phyloP scores from a whole-genome alignment of 2,797 vertebrate genomes.

The Podarcis siculus region DNA sequence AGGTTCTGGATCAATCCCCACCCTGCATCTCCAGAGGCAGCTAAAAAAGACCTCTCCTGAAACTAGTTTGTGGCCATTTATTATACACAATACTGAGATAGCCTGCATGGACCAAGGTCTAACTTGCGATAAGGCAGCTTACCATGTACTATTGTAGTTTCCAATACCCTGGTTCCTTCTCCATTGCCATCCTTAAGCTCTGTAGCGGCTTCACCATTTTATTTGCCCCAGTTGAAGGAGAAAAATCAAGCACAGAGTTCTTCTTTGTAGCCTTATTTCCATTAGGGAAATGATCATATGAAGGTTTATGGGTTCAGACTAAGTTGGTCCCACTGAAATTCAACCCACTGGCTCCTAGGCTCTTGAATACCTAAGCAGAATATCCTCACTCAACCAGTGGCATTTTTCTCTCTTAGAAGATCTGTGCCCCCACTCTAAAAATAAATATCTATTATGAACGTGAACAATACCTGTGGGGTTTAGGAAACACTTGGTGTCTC shows the following conservation, averaged over 20 bases:
- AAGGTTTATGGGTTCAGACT: constrained; percentile 52
- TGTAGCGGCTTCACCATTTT: not conserved
- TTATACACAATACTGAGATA: not conserved
- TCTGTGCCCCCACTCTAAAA: constrained; percentile 13
- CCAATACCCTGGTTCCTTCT: not conserved
- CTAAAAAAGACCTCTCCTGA: not conserved
- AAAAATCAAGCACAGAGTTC: not conserved
- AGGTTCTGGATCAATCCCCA: not conserved
- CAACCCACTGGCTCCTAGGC: constrained; percentile 52
- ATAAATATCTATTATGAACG: constrained; percentile 70
- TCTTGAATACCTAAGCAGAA: constrained; percentile 57
- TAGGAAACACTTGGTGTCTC: constrained; percentile 69
- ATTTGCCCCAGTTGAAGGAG: not conserved
- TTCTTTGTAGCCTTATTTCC: constrained; percentile 58
- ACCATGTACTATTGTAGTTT: not conserved
- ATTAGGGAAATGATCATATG: constrained; percentile 50
- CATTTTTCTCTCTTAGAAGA: not conserved
- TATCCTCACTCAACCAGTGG: constrained; percentile 63
- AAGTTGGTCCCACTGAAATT: too few species aligned
- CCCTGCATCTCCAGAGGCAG: not conserved
- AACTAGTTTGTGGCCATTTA: too few species aligned
- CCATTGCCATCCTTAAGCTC: not conserved
- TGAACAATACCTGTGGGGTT: constrained; percentile 67
- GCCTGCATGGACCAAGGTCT: not conserved
- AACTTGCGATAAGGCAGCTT: not conserved